Conservation (phyloP, 1,140 invertebrate species). For the Euborellia annulipes region DNA sequence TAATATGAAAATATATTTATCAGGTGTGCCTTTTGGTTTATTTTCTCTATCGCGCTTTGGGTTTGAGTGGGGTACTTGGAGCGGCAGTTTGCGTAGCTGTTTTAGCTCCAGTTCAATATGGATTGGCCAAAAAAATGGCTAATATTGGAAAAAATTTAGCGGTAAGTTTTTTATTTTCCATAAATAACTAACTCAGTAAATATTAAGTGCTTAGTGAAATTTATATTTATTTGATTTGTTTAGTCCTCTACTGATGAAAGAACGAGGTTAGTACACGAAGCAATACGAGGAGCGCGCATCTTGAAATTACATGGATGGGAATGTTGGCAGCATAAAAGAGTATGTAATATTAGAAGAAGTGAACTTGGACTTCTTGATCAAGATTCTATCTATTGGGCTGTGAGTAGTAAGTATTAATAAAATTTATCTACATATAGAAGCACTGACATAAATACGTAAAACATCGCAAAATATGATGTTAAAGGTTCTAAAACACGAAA, state of each 20-base stretch:
- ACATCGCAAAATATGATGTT: too few species aligned
- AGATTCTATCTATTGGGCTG: constrained; percentile 55
- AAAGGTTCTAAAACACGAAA: too few species aligned
- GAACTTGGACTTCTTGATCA: constrained; percentile 56
- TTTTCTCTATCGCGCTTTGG: constrained; percentile 4
- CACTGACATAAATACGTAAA: not conserved
- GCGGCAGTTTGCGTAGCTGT: too few species aligned
- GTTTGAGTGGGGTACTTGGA: too few species aligned
- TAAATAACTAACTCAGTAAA: not conserved
- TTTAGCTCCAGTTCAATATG: too few species aligned
- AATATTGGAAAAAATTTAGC: not conserved
- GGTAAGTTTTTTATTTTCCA: not conserved
- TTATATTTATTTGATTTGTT: constrained; percentile 9
- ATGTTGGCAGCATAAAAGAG: constrained; percentile 46
- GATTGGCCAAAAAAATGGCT: too few species aligned
- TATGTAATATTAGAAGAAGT: constrained; percentile 43
- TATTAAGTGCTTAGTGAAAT: not conserved
- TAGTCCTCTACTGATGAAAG: constrained; percentile 56
- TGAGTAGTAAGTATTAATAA: constrained; percentile 42
- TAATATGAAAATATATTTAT: not conserved
- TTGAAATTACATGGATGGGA: constrained; percentile 77
- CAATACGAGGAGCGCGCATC: constrained; percentile 62
- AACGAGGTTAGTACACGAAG: constrained; percentile 57
- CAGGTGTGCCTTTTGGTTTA: constrained; percentile 1
- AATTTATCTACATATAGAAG: not conserved